Percentiles rank a stretch among this genome's conserved stretches.
Conservation (phyloP, 2,888 invertebrate genomes). For the Drosophila koepferae region DNA sequence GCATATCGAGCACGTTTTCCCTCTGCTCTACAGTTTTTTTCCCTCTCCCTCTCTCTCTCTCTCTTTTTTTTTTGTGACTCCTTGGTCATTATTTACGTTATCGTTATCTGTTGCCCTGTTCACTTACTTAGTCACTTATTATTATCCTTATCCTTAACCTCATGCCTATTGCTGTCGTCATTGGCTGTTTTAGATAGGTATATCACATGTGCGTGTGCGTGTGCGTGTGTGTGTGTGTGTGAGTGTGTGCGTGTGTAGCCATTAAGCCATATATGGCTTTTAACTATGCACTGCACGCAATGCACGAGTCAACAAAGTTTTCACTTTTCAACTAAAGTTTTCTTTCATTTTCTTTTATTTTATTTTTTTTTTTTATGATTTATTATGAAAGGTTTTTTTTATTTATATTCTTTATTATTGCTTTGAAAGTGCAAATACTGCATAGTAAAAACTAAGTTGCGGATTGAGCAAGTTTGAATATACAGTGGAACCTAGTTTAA, state of each 20-base stretch:
- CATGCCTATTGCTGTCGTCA: slow-evolving; percentile 48
- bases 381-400: background rate
- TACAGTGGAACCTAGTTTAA: too few species aligned
- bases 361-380: slow-evolving; percentile 50
- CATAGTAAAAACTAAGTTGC: background rate
- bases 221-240: slow-evolving; percentile 8
- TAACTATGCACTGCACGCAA: slow-evolving; percentile 67
- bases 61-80: slow-evolving; percentile 27
- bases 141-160: slow-evolving; percentile 61
- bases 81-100: slow-evolving; percentile 80
- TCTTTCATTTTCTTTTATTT: slow-evolving; percentile 18
- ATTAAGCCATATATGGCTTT: slow-evolving; percentile 66
- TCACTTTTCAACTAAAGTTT: slow-evolving; percentile 42
- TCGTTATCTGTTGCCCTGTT: slow-evolving; percentile 67
- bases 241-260: slow-evolving; percentile 29
- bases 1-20: slow-evolving; percentile 74
- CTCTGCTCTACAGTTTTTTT: slow-evolving; percentile 22
- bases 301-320: slow-evolving; percentile 40
- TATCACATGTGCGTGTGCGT: background rate
- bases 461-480: background rate
- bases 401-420: background rate
- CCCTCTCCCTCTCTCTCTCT: slow-evolving; percentile 10
- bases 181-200: background rate
- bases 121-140: slow-evolving; percentile 73
- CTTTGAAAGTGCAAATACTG: background rate